A percentile compares a stretch with the other conserved stretches of the same genome.
These are phyloP conservation scores for Nomada ferruginata DNA, from an alignment of 2,888 invertebrate species.

Conservation along the genomic window DNA sequence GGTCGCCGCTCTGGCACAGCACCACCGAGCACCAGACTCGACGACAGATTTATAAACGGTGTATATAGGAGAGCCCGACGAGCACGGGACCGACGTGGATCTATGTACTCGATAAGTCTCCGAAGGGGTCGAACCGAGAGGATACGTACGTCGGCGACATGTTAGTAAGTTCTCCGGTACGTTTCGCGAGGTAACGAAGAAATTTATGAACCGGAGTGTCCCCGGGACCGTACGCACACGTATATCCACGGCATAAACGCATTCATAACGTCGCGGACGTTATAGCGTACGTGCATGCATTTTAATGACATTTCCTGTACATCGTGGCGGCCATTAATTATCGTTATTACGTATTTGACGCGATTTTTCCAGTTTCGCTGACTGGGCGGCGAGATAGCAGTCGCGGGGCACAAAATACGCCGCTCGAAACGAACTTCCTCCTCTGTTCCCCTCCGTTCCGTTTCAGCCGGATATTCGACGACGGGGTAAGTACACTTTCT, in stretches of 20 bases:
- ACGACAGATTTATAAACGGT: constrained; percentile 73
- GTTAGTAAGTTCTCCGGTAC: constrained; percentile 61
- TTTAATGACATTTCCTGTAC: constrained; percentile 59
- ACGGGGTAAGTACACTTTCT: constrained; percentile 22
- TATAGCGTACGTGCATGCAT: constrained; percentile 16
- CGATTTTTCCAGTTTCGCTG: constrained; percentile 4
- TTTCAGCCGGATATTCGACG: neutral
- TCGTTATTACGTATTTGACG: constrained; percentile 50
- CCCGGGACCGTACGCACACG: constrained; percentile 25
- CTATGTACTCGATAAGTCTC: constrained; percentile 73
- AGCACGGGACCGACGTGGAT: constrained; percentile 63
- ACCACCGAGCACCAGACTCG: constrained; percentile 18
- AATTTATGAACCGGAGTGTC: constrained; percentile 71
- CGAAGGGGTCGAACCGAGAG: constrained; percentile 65
- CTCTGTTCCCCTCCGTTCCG: neutral
- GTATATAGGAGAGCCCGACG: constrained; percentile 53
- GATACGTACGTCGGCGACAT: constrained; percentile 68
- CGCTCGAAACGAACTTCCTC: neutral
- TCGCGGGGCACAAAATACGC: neutral
- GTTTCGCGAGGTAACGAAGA: constrained; percentile 71
- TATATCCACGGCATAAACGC: neutral
- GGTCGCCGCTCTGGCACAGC: neutral
- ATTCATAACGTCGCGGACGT: constrained; percentile 29
- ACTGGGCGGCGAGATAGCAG: neutral
- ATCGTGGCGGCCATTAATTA: constrained; percentile 44